Percentiles rank a stretch among this genome's conserved stretches.
Conservation (phyloP, 2,113 vertebrate genomes). For the Hydrolagus affinis region DNA sequence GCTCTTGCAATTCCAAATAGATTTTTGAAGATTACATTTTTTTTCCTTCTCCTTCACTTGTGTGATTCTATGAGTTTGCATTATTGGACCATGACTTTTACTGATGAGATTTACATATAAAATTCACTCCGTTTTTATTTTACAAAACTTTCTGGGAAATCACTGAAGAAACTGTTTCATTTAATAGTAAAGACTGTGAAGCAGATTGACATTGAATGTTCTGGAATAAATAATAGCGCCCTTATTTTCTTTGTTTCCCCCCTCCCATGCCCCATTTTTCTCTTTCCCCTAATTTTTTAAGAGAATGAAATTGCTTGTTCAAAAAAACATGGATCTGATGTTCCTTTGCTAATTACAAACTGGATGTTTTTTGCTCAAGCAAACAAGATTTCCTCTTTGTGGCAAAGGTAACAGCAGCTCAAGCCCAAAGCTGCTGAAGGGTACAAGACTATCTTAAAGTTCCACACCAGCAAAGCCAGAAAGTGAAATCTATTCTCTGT, state of each 20-base stretch:
- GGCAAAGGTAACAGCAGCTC: conserved; percentile 14
- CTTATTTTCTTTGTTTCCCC: not conserved
- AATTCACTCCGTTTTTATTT: no score
- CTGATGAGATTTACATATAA: not conserved
- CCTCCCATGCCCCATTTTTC: not conserved
- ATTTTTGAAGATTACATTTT: conserved; percentile 4
- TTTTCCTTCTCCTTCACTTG: not conserved
- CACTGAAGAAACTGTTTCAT: not conserved
- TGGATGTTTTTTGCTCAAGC: not conserved
- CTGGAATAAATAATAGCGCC: not conserved
- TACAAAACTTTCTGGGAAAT: not conserved
- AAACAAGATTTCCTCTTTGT: conserved; percentile 4
- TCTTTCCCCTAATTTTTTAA: not conserved
- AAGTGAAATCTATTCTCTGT: conserved; percentile 8
- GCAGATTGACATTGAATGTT: not conserved
- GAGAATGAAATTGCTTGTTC: not conserved
- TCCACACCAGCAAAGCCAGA: conserved; percentile 9
- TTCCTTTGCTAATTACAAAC: not conserved
- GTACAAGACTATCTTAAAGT: conserved; percentile 6
- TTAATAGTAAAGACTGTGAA: not conserved
- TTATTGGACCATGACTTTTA: not conserved
- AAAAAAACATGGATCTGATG: not conserved
- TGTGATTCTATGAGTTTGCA: not conserved
- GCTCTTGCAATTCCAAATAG: not conserved
- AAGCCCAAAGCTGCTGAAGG: not conserved